phyloP scores from a whole-genome alignment of 2,888 invertebrate genomes.

The Erynnis tages region DNA sequence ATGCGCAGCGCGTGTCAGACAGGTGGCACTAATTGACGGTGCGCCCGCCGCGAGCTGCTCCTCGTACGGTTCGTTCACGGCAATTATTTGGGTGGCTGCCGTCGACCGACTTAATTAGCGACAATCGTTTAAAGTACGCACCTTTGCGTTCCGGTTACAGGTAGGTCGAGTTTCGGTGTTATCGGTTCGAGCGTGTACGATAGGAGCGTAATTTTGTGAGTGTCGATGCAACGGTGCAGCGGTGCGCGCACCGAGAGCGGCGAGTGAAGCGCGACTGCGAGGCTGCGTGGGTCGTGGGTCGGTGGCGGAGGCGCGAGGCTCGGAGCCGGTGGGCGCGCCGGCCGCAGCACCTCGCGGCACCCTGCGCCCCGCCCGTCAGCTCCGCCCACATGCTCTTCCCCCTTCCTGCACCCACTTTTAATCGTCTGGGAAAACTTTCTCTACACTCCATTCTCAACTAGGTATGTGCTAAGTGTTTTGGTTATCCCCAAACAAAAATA shows the following conservation, averaged over 20 bases:
- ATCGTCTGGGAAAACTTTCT: constrained; percentile 2
- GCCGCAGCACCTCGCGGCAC: constrained; percentile 60
- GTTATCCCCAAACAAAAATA: no score
- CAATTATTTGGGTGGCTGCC: constrained; percentile 70
- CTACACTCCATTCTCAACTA: neutral
- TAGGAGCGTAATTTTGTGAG: neutral
- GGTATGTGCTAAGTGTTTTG: no score
- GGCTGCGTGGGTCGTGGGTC: constrained; percentile 32
- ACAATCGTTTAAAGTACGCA: constrained; percentile 52
- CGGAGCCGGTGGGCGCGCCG: constrained; percentile 62
- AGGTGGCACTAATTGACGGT: constrained; percentile 75
- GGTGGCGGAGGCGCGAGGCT: constrained; percentile 58
- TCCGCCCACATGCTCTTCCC: constrained; percentile 52
- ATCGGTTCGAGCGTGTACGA: neutral
- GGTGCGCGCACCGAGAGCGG: constrained; percentile 59
- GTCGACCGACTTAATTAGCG: constrained; percentile 57
- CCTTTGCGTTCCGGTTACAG: constrained; percentile 49
- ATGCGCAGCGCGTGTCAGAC: constrained; percentile 68
- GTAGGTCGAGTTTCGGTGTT: constrained; percentile 24
- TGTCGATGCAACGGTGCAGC: constrained; percentile 40
- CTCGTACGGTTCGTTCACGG: constrained; percentile 69
- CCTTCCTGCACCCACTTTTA: constrained; percentile 58
- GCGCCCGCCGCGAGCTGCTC: constrained; percentile 58
- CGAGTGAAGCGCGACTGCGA: constrained; percentile 67
- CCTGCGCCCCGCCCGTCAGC: constrained; percentile 68